A percentile compares a stretch with the other conserved stretches of the same genome.
These are phyloP conservation scores for Oopsacas minuta DNA, from an alignment of 37 sponge, comb jelly and placozoan species.

Conservation along the genomic window DNA sequence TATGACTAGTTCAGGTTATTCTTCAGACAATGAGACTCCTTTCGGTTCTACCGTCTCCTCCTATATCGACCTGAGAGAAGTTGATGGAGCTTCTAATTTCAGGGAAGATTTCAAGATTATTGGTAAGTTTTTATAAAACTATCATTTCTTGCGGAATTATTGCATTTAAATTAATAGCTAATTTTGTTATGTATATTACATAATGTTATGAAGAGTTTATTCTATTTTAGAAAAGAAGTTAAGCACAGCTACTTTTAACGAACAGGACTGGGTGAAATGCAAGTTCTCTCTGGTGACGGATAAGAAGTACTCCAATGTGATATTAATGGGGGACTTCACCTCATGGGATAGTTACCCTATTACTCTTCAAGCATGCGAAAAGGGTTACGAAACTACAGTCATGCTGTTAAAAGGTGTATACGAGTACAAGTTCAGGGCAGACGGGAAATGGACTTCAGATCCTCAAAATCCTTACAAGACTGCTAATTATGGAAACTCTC, in stretches of 20 bases:
- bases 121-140: background rate
- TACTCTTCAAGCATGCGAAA: background rate
- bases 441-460: background rate
- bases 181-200: background rate
- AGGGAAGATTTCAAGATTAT: background rate
- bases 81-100: background rate
- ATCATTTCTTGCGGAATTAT: background rate
- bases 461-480: background rate
- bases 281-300: background rate
- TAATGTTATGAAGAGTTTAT: too few species aligned
- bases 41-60: background rate
- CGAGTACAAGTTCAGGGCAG: conserved; percentile 15
- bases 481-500: background rate
- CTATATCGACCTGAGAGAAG: background rate
- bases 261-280: background rate
- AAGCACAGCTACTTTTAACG: background rate
- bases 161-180: background rate
- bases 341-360: background rate
- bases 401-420: background rate
- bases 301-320: background rate
- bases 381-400: background rate
- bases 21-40: background rate
- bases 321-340: background rate
- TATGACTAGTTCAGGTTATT: background rate
- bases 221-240: background rate